A percentile compares a stretch with the other conserved stretches of the same genome.
These are phyloP conservation scores for Cheiracanthium punctorium DNA, from an alignment of 2,888 invertebrate species.

Conservation along the genomic window DNA sequence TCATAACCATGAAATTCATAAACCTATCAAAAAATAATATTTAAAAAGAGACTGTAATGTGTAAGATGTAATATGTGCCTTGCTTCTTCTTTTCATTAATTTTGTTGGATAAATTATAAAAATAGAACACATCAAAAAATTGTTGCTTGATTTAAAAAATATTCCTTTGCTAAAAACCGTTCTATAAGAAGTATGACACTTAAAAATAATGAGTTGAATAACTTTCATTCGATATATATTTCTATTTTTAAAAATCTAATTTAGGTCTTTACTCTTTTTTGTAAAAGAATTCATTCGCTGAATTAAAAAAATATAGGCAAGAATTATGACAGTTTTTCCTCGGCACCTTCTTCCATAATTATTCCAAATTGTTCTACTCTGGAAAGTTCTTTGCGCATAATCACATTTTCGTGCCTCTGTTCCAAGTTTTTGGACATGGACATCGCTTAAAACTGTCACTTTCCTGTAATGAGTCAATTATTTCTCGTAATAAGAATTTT, in stretches of 20 bases:
- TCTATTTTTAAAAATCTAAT: background rate
- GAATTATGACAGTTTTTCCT: conserved; percentile 7
- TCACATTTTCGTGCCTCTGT: conserved; percentile 1
- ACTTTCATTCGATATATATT: background rate
- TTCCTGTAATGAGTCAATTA: background rate
- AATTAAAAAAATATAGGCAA: background rate
- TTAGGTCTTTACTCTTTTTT: background rate
- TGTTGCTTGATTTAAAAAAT: no score
- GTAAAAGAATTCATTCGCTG: background rate
- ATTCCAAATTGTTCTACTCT: background rate
- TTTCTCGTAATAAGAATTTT: background rate
- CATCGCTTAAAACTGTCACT: conserved; percentile 11
- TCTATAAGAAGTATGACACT: no score
- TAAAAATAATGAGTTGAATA: background rate
- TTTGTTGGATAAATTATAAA: no score
- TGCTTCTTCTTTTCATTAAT: no score
- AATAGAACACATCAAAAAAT: no score
- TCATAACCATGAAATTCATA: no score
- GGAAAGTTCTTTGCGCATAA: background rate
- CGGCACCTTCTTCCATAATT: conserved; percentile 1
- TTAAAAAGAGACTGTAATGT: no score
- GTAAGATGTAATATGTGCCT: no score
- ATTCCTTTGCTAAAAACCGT: no score
- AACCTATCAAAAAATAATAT: no score
- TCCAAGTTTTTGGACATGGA: background rate